A percentile compares a stretch with the other conserved stretches of the same genome.
phyloP scores from a whole-genome alignment of 1,140 invertebrate genomes.

The Drosophila kurseongensis region DNA sequence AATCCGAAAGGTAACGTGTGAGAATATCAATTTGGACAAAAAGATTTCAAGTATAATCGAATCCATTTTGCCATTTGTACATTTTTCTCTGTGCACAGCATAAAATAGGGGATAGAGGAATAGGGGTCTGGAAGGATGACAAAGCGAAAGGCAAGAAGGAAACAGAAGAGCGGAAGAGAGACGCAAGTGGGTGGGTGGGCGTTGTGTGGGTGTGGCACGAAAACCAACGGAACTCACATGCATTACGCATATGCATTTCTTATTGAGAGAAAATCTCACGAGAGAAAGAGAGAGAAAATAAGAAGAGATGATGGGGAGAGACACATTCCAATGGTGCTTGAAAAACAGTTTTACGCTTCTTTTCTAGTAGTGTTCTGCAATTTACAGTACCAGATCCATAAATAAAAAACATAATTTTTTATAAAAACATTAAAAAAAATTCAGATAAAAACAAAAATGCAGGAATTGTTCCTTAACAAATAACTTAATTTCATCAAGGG shows the following conservation, averaged over 20 bases:
- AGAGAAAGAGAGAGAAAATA: slow-evolving; percentile 5
- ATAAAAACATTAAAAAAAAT: no score
- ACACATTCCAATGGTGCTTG: slow-evolving; percentile 44
- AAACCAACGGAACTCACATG: slow-evolving; percentile 65
- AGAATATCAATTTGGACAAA: no score
- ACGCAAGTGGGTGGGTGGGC: slow-evolving; percentile 28
- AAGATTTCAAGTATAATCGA: no score
- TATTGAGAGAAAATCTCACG: slow-evolving; percentile 61
- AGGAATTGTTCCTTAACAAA: no score
- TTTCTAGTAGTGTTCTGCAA: slow-evolving; percentile 32
- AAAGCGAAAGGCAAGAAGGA: background rate
- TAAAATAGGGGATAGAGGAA: slow-evolving; percentile 3
- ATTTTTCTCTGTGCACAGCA: background rate
- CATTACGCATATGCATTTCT: slow-evolving; percentile 70
- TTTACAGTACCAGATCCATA: background rate
- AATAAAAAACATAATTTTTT: no score
- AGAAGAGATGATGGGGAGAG: slow-evolving; percentile 17
- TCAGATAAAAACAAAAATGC: no score
- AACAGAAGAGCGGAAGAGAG: slow-evolving; percentile 1
- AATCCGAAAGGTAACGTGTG: no score
- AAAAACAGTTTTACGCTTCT: slow-evolving; percentile 50
- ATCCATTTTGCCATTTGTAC: no score
- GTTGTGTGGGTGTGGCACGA: slow-evolving; percentile 71
- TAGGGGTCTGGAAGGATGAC: slow-evolving; percentile 7
- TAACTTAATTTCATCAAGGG: no score